These are phyloP conservation scores for Turnix velox DNA, from an alignment of 2,113 vertebrate species.

Conservation along the genomic window DNA sequence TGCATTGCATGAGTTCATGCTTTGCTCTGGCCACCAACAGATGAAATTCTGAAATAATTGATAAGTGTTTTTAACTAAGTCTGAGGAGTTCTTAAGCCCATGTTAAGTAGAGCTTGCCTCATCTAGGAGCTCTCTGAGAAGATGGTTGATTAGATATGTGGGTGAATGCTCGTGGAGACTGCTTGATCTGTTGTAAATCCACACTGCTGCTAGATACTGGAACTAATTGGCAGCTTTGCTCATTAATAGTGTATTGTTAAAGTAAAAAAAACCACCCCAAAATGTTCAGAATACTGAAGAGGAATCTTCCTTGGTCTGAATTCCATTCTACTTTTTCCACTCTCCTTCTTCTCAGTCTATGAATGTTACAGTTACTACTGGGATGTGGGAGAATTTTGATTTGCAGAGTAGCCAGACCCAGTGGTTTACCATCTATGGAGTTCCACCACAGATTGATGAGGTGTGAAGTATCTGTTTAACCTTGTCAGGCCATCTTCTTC, in stretches of 20 bases:
- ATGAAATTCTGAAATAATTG: not conserved
- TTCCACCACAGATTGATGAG: not conserved
- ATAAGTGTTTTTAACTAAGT: not conserved
- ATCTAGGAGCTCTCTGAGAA: not conserved
- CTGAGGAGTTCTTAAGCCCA: not conserved
- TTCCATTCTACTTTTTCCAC: not conserved
- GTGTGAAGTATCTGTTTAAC: not conserved
- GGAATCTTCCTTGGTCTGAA: not conserved
- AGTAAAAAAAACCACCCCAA: accelerated
- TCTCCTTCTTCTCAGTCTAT: not conserved
- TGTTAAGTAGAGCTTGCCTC: not conserved
- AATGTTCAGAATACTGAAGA: not conserved
- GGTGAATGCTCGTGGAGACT: not conserved
- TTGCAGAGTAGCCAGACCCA: not conserved
- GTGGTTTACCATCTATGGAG: not conserved
- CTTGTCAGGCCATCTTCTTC: not conserved
- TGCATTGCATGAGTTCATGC: not conserved
- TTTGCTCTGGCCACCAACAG: not conserved
- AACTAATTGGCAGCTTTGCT: not conserved
- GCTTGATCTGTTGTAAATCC: not conserved
- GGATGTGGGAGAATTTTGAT: not conserved
- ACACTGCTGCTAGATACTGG: not conserved
- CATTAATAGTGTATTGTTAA: not conserved
- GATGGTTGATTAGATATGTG: not conserved
- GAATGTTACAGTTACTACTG: not conserved